These are phyloP conservation scores for Oncorhynchus nerka DNA, from an alignment of 2,113 vertebrate species.

Conservation along the genomic window DNA sequence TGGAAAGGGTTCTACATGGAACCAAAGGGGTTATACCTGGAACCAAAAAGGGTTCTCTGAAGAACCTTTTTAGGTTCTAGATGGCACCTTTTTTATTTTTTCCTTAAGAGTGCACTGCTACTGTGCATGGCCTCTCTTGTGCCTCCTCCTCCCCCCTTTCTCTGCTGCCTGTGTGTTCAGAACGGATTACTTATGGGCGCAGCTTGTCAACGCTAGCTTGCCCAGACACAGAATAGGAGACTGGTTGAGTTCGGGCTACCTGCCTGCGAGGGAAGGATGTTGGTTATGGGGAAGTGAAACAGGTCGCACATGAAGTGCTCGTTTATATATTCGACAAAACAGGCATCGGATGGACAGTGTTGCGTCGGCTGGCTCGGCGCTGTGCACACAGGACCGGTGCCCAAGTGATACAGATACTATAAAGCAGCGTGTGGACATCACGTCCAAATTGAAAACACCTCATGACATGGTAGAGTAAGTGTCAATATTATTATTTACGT, in stretches of 20 bases:
- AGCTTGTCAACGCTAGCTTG: constrained; percentile 39
- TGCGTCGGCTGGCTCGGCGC: constrained; percentile 34
- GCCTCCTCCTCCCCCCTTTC: neutral
- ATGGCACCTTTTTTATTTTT: too few species aligned
- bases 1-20: too few species aligned
- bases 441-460: constrained; percentile 50
- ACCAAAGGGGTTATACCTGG: too few species aligned
- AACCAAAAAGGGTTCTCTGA: too few species aligned
- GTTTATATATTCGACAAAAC: constrained; percentile 2
- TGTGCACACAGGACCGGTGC: constrained; percentile 31
- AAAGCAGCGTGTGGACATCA: constrained; percentile 27
- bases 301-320: constrained; percentile 10
- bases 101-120: too few species aligned
- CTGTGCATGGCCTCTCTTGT: neutral
- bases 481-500: constrained; percentile 1
- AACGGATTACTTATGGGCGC: constrained; percentile 60
- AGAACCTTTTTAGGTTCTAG: too few species aligned
- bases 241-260: constrained; percentile 37
- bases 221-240: constrained; percentile 37
- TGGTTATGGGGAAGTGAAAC: constrained; percentile 30
- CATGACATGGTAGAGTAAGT: constrained; percentile 82
- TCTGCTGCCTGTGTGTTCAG: constrained; percentile 12
- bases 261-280: constrained; percentile 30
- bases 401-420: constrained; percentile 34
- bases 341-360: constrained; percentile 28